Percentiles rank a stretch among this genome's conserved stretches.
Conservation (phyloP, 30 jellyfish, hydroid and myxozoan species). For the Aurelia coerulea region DNA sequence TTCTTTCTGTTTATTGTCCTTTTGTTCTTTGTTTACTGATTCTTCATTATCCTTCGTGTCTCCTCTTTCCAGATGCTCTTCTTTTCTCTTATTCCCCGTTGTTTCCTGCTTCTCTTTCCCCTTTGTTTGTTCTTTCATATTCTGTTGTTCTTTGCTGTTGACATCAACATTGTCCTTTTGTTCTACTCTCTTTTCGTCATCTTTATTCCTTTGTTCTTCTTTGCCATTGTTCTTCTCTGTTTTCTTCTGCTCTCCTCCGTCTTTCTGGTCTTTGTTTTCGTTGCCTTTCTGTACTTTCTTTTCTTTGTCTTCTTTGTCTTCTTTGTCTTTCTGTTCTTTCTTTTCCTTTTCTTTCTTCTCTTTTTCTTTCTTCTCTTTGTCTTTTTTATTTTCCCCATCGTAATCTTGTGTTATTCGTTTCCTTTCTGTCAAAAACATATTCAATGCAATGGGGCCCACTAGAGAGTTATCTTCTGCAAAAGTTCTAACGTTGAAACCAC, state of each 20-base stretch:
- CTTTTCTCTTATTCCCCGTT: too few species aligned
- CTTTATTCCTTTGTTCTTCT: too few species aligned
- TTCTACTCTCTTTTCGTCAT: too few species aligned
- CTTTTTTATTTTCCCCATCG: constrained; percentile 6
- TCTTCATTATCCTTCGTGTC: neutral
- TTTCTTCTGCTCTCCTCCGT: neutral
- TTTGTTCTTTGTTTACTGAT: neutral
- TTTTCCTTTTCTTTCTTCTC: neutral
- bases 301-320: neutral
- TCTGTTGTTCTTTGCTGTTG: too few species aligned
- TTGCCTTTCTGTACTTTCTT: neutral
- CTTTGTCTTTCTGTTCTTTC: constrained; percentile 9
- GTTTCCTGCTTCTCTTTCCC: too few species aligned
- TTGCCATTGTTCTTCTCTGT: too few species aligned
- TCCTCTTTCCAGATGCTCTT: too few species aligned
- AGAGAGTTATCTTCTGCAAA: constrained; percentile 72
- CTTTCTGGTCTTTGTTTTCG: neutral
- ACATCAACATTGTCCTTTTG: too few species aligned
- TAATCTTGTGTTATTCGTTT: neutral
- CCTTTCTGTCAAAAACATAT: constrained; percentile 58
- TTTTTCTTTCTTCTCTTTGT: constrained; percentile 6
- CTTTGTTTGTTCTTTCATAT: too few species aligned
- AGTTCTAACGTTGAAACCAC: constrained; percentile 68
- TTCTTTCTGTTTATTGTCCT: neutral
- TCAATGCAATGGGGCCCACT: constrained; percentile 63